These are phyloP conservation scores for Poecilobothrus nobilitatus DNA, from an alignment of 2,888 invertebrate genomes.

Conservation along the genomic window DNA sequence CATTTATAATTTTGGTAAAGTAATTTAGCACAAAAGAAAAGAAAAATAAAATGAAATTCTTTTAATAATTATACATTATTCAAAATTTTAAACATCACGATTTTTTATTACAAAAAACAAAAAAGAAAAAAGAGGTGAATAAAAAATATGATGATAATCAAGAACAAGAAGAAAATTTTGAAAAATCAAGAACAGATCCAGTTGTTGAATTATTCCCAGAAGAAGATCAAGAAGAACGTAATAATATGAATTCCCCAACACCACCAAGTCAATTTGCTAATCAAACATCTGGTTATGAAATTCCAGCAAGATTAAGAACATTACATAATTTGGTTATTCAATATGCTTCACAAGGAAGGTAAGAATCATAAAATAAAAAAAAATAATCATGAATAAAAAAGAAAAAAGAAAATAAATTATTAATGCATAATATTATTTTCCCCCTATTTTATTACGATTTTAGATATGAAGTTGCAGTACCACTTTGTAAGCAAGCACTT, in stretches of 20 bases:
- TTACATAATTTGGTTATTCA: constrained; percentile 99
- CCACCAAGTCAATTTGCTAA: constrained; percentile 91
- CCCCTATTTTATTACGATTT: constrained; percentile 7
- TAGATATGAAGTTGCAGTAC: constrained; percentile 93
- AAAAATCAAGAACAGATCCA: constrained; percentile 55
- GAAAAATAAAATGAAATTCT: too few relatives aligned
- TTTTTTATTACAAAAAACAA: too few relatives aligned
- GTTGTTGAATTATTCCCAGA: constrained; percentile 93
- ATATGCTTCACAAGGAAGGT: constrained; percentile 92
- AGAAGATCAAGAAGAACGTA: constrained; percentile 84
- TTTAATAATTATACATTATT: too few relatives aligned
- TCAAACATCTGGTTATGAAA: constrained; percentile 97
- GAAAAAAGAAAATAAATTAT: background rate
- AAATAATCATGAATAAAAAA: background rate
- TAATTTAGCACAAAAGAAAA: too few relatives aligned
- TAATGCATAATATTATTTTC: background rate
- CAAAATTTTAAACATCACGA: too few relatives aligned
- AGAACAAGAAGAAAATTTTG: constrained; percentile 50
- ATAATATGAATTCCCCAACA: constrained; percentile 79
- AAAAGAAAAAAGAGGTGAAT: constrained; percentile 12
- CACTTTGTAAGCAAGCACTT: constrained; percentile 96
- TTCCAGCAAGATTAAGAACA: constrained; percentile 93
- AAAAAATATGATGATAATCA: constrained; percentile 58
- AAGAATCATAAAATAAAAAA: constrained; percentile 4
- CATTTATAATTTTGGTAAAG: too few relatives aligned